Percentiles rank a stretch among this genome's conserved stretches.
These are phyloP conservation scores for Plectrocnemia conspersa DNA, from an alignment of 1,140 invertebrate genomes.

Conservation along the genomic window DNA sequence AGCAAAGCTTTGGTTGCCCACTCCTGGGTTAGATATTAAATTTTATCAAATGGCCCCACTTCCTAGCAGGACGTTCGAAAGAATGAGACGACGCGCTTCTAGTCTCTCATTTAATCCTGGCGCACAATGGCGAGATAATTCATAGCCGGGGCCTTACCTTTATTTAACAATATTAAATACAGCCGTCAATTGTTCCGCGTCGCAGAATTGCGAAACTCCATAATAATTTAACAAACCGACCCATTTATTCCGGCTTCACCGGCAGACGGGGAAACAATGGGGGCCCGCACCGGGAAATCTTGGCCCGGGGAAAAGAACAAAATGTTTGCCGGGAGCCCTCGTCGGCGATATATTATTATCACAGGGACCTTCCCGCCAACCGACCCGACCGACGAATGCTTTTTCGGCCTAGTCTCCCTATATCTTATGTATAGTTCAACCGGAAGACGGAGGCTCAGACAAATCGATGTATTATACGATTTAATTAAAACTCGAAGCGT, in stretches of 20 bases:
- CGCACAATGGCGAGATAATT: constrained; percentile 16
- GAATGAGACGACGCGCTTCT: too few relatives aligned
- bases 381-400: not conserved
- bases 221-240: constrained; percentile 21
- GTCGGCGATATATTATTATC: constrained; percentile 17
- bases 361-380: constrained; percentile 7
- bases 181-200: constrained; percentile 14
- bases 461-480: constrained; percentile 24
- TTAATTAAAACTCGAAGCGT: constrained; percentile 17
- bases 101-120: not conserved
- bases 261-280: constrained; percentile 7
- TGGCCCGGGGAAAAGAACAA: constrained; percentile 5
- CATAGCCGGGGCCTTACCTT: constrained; percentile 16
- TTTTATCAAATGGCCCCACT: too few relatives aligned
- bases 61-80: too few relatives aligned
- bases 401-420: constrained; percentile 2
- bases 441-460: constrained; percentile 9
- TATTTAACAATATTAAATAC: constrained; percentile 22
- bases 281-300: not conserved
- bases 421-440: too few relatives aligned
- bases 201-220: constrained; percentile 16
- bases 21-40: too few relatives aligned
- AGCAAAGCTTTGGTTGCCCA: too few relatives aligned
- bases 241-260: constrained; percentile 19
- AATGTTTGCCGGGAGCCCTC: constrained; percentile 2